Evolutionary conservation across 1,140 invertebrate species (phyloP).

Genomic region (Heterodera schachtii): DNA sequence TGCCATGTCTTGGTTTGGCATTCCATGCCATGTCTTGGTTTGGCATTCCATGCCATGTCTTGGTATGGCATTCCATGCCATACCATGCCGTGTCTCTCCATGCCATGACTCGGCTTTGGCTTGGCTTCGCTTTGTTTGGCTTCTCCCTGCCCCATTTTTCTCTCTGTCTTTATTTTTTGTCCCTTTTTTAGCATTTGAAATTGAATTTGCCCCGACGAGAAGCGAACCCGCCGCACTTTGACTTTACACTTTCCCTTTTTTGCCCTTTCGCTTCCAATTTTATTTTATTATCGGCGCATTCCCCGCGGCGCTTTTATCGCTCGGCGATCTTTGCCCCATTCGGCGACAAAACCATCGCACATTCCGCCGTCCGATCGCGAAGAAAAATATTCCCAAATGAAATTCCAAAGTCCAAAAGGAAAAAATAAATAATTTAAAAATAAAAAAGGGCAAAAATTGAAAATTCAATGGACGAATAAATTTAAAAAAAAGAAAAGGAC

Average conservation of each 20-base stretch:
- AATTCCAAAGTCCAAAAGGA: background rate
- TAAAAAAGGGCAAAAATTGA: background rate
- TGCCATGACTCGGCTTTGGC: too few relatives aligned
- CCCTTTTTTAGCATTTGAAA: too few relatives aligned
- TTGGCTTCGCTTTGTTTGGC: background rate
- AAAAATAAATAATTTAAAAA: constrained; percentile 10
- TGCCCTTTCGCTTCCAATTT: too few relatives aligned
- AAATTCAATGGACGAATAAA: background rate
- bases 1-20: too few relatives aligned
- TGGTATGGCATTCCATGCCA: too few relatives aligned
- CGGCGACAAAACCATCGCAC: background rate
- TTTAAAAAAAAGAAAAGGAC: background rate
- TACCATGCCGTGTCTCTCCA: too few relatives aligned
- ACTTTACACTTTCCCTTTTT: too few relatives aligned
- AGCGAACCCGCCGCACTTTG: too few relatives aligned
- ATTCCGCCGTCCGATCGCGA: background rate
- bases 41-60: too few relatives aligned
- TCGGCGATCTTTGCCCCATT: background rate
- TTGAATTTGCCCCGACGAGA: too few relatives aligned
- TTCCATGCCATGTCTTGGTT: too few relatives aligned
- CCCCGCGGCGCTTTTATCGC: background rate
- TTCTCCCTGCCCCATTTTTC: background rate
- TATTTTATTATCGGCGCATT: background rate
- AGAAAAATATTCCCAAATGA: background rate
- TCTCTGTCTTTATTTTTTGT: background rate